Base-by-base conservation (phyloP, 2,888 invertebrate genomes). In the Toxonevra muliebris region DNA sequence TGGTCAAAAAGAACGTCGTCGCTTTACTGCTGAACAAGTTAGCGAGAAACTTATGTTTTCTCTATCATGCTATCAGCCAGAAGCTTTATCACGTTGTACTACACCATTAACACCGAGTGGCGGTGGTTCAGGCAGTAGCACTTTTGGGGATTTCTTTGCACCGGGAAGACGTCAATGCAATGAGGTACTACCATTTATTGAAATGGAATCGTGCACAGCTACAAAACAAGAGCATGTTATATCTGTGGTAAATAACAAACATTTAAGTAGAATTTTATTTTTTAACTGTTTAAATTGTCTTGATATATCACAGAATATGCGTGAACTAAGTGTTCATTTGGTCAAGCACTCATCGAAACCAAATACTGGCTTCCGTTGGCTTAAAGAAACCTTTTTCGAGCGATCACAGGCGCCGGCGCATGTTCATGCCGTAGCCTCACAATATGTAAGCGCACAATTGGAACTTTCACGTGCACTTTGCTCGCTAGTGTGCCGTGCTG, bases 171-270 rank as follows among this genome's bases (percentile, higher is more conserved):
- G 83, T 76, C 76, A 82, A 81, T 81, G 80, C 63, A 87, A 86
- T 70, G 91, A 91, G 78, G 82, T 88, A 68, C 85, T 95, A 76
- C 95, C 94, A 0, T 95, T 95, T 86, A 88, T 91, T 69, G 95
- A 95, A 84, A 87, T 91, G 13, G 94, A 95, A 84, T 92, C 91
- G 52, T 94, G 94, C 81, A 94, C 95, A 3, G 94, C 94, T 13
- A 93, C 93, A 76, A 93, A 93, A 77, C 94, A 95, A 84, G 95
- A 95, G 78, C 94, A 94, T 80, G 91, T 95, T 52, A 92, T 94
- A 53, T 94, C 94, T 10, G 94, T 94, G 81, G 93, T 93, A 76
- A 86, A 88, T 69, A 61, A 2, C 30, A n/a, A n/a, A n/a, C 5
- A 15, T n/a, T 53, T 20, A 40, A 4, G 11, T 40, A 13, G 15